Base-by-base conservation (phyloP, 2,797 vertebrate genomes). In the Crenichthys baileyi region DNA sequence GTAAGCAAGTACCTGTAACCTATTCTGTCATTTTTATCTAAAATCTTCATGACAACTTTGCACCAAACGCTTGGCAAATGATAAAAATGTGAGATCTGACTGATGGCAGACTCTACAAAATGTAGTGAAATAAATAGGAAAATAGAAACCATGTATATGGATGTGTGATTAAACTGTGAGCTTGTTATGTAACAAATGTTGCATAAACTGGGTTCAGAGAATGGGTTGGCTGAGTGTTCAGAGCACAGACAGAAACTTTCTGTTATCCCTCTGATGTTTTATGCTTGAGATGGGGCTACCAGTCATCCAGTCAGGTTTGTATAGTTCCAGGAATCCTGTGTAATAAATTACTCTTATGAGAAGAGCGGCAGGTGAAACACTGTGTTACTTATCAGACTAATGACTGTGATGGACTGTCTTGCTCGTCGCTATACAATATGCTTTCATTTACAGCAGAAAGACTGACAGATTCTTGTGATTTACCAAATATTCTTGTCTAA, bases 311-410 rank as follows among this genome's bases (percentile, higher is more conserved):
- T 76, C 70, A 85, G 70, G 53, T 80, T 82, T 73, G 77, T 80
- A 83, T 83, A 63, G 55, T 81, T 77, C 89, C 83, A 79, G 77
- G 41, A 85, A 84, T n/a, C 9, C 79, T 73, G 73, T 44, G 72
- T 84, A 79, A 87, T 90, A 85, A 85, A 90, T 88, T 78, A 36
- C 80, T 87, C 75, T 61, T 74, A 16, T 71, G 83, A 79, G 80
- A 87, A 78, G 73, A 76, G 79, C 75, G 88, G 79, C 91, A 90
- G 89, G 85, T 87, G 87, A 80, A 75, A 50, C 53, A 73, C 82
- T 67, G 72, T 84, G 73, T 82, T 71, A 60, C 81, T 79, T 72
- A 84, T 85, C 79, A 88, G 58, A 79, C 67, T 85, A 85, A 84
- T 85, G 70, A 72, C 77, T 1, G 31, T 70, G 61, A 58, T 77